Evolutionary conservation across 2,113 vertebrate species (phyloP).

Genomic region (Cairina moschata): DNA sequence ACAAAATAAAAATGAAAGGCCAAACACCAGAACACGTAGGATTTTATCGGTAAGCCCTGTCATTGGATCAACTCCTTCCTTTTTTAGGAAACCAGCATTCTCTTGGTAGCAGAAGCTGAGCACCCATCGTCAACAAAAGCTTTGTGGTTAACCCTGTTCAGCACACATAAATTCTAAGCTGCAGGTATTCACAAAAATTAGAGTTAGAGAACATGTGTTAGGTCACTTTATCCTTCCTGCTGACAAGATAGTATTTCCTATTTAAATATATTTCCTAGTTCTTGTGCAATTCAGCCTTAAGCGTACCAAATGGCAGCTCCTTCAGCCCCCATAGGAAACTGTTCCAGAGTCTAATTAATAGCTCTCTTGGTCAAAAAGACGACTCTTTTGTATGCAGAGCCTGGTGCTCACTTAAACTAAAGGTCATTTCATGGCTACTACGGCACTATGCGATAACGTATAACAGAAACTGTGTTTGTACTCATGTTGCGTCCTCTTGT

Average conservation of each 20-base stretch:
- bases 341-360: neutral
- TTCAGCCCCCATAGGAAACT: neutral
- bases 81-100: neutral
- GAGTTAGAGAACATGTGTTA: neutral
- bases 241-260: neutral
- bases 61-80: neutral
- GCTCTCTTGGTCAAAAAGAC: neutral
- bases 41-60: neutral
- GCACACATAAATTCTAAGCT: neutral
- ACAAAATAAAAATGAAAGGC: neutral
- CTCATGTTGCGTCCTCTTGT: neutral
- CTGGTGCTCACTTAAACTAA: neutral
- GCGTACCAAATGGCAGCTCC: neutral
- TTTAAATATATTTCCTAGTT: neutral
- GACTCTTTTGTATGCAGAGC: neutral
- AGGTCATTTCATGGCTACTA: neutral
- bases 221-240: neutral
- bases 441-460: neutral
- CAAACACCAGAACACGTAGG: neutral
- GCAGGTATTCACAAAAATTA: neutral
- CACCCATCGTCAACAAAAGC: neutral
- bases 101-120: neutral
- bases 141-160: neutral
- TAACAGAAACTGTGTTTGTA: neutral
- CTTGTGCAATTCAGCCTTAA: neutral